Conservation (phyloP, 2,113 vertebrate species). For the Mus spicilegus region DNA sequence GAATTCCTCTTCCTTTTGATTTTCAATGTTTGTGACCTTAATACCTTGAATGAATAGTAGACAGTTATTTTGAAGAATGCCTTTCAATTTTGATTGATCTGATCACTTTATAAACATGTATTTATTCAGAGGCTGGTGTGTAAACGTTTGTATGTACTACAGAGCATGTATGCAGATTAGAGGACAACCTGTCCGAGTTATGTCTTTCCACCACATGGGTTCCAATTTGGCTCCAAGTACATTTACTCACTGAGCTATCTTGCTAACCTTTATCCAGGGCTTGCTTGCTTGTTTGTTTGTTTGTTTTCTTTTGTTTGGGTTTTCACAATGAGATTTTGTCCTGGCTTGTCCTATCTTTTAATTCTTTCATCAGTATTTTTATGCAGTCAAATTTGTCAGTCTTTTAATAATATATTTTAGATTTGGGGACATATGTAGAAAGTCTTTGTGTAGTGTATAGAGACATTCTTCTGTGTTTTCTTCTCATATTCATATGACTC, state of each 20-base stretch:
- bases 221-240: background rate
- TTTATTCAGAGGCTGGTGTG: background rate
- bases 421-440: background rate
- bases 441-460: background rate
- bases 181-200: background rate
- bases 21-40: background rate
- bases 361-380: background rate
- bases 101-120: background rate
- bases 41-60: background rate
- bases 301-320: background rate
- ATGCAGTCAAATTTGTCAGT: background rate
- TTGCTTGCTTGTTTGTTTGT: background rate
- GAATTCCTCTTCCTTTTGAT: background rate
- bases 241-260: background rate
- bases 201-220: too few relatives aligned
- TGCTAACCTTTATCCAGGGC: background rate
- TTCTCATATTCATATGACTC: background rate
- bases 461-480: background rate
- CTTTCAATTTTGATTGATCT: background rate
- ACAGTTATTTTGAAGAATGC: conserved; percentile 3
- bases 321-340: background rate
- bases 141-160: background rate
- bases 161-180: too few relatives aligned
- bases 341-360: background rate
- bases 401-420: background rate